Conservation (phyloP, 2,113 vertebrate genomes). For the Embiotoca jacksoni region DNA sequence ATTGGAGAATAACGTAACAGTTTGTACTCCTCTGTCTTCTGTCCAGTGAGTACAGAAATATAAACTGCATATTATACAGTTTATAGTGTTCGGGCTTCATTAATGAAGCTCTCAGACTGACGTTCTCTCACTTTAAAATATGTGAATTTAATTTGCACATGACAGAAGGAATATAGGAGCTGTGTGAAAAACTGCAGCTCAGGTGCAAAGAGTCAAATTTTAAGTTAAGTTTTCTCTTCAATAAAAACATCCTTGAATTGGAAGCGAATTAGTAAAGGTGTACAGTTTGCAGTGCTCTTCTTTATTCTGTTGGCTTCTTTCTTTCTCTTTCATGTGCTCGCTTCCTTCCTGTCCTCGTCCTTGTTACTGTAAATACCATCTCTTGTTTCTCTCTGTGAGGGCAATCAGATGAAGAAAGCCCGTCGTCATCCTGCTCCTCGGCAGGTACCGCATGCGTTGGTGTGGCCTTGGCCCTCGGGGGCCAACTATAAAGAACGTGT, state of each 20-base stretch:
- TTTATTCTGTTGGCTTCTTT: no score
- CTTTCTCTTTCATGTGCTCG: no score
- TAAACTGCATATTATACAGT: no score
- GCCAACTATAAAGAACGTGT: slow-evolving; percentile 62
- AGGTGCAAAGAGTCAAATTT: slow-evolving; percentile 8
- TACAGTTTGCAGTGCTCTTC: no score
- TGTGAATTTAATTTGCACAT: neutral
- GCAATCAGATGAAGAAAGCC: slow-evolving; percentile 6
- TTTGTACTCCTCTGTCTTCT: no score
- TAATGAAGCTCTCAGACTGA: no score
- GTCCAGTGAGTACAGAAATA: no score
- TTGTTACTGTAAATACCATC: neutral
- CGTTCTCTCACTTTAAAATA: neutral
- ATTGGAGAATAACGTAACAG: no score
- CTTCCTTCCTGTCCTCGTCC: neutral
- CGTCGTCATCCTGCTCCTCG: neutral
- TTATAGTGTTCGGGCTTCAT: neutral
- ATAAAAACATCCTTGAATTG: neutral
- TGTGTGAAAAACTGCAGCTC: slow-evolving; percentile 2
- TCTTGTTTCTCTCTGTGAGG: neutral
- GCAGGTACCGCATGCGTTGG: slow-evolving; percentile 3
- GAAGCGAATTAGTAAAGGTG: neutral
- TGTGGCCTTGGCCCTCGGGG: slow-evolving; percentile 56
- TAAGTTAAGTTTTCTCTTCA: neutral
- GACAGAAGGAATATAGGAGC: slow-evolving; percentile 1